phyloP scores from a whole-genome alignment of 2,888 invertebrate genomes.

The Bombyx huttoni region DNA sequence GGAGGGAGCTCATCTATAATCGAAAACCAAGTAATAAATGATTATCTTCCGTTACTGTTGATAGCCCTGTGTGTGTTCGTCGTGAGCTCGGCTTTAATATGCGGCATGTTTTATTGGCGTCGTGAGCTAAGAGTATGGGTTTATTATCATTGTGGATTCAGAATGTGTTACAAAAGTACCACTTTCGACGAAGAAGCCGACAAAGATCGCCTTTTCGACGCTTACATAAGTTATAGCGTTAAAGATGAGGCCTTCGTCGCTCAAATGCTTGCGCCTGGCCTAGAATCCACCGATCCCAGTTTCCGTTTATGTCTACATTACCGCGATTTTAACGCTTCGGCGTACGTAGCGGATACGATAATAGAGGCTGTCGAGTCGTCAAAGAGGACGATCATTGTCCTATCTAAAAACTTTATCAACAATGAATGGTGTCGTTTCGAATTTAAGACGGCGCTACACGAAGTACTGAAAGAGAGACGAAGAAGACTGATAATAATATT shows the following conservation, averaged over 20 bases:
- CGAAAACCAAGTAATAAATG: constrained; percentile 84
- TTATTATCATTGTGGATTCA: constrained; percentile 86
- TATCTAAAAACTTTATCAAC: constrained; percentile 93
- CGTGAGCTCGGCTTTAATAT: constrained; percentile 81
- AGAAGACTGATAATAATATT: constrained; percentile 91
- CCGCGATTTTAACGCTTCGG: constrained; percentile 89
- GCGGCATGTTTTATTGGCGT: constrained; percentile 85
- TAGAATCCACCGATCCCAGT: constrained; percentile 85
- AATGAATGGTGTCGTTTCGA: constrained; percentile 97
- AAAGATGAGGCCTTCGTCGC: constrained; percentile 94
- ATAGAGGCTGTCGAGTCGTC: constrained; percentile 93
- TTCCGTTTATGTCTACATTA: constrained; percentile 93
- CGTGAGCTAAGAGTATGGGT: constrained; percentile 88
- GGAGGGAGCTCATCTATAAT: constrained; percentile 81
- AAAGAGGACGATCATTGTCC: constrained; percentile 88
- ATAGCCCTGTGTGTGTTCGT: constrained; percentile 85
- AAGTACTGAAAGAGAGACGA: constrained; percentile 88
- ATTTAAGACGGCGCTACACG: constrained; percentile 93
- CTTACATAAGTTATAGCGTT: constrained; percentile 94
- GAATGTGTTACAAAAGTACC: constrained; percentile 88
- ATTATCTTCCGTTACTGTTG: constrained; percentile 83
- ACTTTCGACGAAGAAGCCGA: constrained; percentile 86
- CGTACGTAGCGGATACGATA: constrained; percentile 92
- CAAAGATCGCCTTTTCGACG: constrained; percentile 92
- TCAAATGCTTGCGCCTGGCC: constrained; percentile 88